Evolutionary conservation across 2,113 vertebrate species (phyloP).

Genomic region (Monopterus albus): DNA sequence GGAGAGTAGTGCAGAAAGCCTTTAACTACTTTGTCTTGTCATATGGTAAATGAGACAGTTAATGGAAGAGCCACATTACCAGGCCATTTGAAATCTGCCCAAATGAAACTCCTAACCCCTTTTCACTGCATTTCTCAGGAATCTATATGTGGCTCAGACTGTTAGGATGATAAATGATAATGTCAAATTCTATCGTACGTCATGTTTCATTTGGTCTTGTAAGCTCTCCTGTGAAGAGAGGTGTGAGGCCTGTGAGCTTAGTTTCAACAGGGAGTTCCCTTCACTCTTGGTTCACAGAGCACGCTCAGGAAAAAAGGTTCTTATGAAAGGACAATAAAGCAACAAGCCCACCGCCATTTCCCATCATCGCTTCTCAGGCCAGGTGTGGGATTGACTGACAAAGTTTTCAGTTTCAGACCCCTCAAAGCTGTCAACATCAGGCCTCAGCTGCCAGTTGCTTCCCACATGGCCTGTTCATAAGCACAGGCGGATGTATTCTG

Average conservation of each 20-base stretch:
- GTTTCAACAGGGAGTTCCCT: not conserved
- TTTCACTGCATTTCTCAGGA: slow-evolving; percentile 6
- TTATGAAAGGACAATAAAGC: slow-evolving; percentile 63
- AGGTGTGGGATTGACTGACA: slow-evolving; percentile 62
- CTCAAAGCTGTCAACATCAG: slow-evolving; percentile 68
- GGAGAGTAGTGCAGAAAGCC: slow-evolving; percentile 28
- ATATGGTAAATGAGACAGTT: slow-evolving; percentile 56
- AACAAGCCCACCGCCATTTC: slow-evolving; percentile 36
- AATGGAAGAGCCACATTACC: slow-evolving; percentile 47
- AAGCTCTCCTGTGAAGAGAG: not conserved
- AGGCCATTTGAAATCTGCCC: slow-evolving; percentile 23
- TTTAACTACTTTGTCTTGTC: slow-evolving; percentile 69
- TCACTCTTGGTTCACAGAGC: slow-evolving; percentile 16
- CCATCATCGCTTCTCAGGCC: slow-evolving; percentile 37
- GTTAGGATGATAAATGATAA: not conserved
- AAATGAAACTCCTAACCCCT: slow-evolving; percentile 33
- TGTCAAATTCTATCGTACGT: slow-evolving; percentile 9
- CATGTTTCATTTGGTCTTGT: slow-evolving; percentile 9
- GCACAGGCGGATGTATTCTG: slow-evolving; percentile 41
- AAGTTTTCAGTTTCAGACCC: slow-evolving; percentile 67
- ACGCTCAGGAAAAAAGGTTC: slow-evolving; percentile 47
- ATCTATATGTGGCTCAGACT: not conserved
- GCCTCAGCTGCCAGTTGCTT: slow-evolving; percentile 59
- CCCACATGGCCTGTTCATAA: slow-evolving; percentile 41
- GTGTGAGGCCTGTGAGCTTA: not conserved